A percentile compares a stretch with the other conserved stretches of the same genome.
phyloP scores from a whole-genome alignment of 2,113 vertebrate species.

The Ivindomyrus marchei region DNA sequence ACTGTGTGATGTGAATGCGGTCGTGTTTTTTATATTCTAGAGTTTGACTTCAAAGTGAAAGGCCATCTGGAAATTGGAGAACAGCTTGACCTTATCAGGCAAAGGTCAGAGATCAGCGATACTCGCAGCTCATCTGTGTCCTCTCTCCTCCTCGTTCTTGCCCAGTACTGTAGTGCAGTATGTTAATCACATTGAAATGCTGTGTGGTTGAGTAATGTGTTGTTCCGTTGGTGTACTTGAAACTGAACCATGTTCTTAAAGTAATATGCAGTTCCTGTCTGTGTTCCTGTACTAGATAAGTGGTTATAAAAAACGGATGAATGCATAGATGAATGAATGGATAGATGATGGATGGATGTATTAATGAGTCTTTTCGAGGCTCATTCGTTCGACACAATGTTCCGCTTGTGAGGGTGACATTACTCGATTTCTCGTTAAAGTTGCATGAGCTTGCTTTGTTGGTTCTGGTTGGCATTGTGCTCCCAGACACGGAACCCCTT shows the following conservation, averaged over 20 bases:
- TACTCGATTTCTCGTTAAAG: conserved; percentile 5
- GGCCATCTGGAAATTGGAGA: conserved; percentile 82
- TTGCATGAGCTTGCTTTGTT: conserved; percentile 13
- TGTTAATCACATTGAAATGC: background rate
- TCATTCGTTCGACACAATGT: background rate
- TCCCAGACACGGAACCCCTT: no score
- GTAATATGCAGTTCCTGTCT: background rate
- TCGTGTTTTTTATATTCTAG: conserved; percentile 43
- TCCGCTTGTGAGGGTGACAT: background rate
- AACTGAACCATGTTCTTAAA: background rate
- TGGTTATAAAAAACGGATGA: background rate
- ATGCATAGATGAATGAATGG: background rate
- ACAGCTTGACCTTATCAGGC: conserved; percentile 75
- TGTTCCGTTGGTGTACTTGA: background rate
- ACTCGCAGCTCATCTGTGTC: background rate
- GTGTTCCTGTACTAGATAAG: background rate
- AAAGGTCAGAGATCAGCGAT: conserved; percentile 61
- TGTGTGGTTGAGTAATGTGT: background rate
- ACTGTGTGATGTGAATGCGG: background rate
- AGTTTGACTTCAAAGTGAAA: conserved; percentile 72
- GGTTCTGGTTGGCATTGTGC: background rate
- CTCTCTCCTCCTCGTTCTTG: background rate
- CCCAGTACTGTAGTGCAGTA: background rate
- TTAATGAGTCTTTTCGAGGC: background rate
- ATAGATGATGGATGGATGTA: background rate